Evolutionary conservation across 1,140 invertebrate species (phyloP).

Genomic region (Drosophila erecta): DNA sequence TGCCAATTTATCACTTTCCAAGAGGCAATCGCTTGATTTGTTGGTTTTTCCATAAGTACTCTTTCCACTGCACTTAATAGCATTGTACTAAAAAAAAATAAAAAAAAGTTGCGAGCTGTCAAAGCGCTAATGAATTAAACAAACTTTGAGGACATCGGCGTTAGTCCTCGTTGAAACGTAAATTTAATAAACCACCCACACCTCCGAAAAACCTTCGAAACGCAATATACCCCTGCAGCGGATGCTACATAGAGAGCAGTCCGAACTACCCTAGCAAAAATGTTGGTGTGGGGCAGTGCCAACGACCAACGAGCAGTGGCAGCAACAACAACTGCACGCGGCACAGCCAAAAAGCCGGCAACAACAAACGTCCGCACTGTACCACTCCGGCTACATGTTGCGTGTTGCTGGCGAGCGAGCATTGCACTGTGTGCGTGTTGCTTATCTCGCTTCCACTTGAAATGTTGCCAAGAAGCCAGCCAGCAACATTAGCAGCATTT

Average conservation of each 20-base stretch:
- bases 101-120: neutral
- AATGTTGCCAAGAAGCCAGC: constrained; percentile 48
- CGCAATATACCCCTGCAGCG: constrained; percentile 29
- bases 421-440: constrained; percentile 51
- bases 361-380: constrained; percentile 50
- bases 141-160: constrained; percentile 23
- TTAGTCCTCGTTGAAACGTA: constrained; percentile 8
- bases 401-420: constrained; percentile 7
- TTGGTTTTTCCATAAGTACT: neutral
- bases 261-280: constrained; percentile 60
- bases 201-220: neutral
- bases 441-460: constrained; percentile 58
- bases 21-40: neutral
- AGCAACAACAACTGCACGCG: constrained; percentile 26
- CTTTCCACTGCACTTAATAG: neutral
- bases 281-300: constrained; percentile 31
- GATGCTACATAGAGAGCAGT: constrained; percentile 17
- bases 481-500: constrained; percentile 33
- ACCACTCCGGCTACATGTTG: constrained; percentile 12
- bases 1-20: neutral
- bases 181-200: constrained; percentile 26
- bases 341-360: constrained; percentile 72
- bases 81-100: no score
- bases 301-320: constrained; percentile 50
- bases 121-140: constrained; percentile 38